phyloP scores from a whole-genome alignment of 2,797 vertebrate species.

The Aplochiton taeniatus region DNA sequence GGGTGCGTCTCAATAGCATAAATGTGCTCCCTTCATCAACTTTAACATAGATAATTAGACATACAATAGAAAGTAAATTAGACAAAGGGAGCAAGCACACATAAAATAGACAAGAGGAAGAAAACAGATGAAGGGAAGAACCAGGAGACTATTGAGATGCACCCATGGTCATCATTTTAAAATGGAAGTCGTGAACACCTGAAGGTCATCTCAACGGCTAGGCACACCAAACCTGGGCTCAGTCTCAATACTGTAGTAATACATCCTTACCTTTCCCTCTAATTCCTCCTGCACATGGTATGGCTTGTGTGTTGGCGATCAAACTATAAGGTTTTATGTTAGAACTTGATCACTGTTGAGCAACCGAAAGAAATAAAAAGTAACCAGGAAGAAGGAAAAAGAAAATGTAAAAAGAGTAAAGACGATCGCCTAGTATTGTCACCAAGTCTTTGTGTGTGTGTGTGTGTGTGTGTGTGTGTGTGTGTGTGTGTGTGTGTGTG shows the following conservation, averaged over 20 bases:
- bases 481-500: neutral
- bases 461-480: slow-evolving; percentile 7
- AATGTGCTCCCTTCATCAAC: neutral
- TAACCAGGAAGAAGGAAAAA: neutral
- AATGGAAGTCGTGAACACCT: neutral
- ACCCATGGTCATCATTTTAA: neutral
- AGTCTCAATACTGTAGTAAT: neutral
- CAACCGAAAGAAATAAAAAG: neutral
- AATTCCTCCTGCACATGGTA: neutral
- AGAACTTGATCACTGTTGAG: no score
- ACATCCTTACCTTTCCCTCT: neutral
- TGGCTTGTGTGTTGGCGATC: neutral
- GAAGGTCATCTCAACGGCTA: slow-evolving; percentile 4
- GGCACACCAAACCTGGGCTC: neutral
- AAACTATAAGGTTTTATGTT: neutral
- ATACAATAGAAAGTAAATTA: no score
- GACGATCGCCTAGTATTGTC: slow-evolving; percentile 18
- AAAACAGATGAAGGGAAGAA: neutral
- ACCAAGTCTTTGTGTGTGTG: slow-evolving; percentile 3
- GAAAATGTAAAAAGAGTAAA: neutral
- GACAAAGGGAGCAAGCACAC: no score
- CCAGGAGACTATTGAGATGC: neutral
- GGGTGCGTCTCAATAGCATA: neutral
- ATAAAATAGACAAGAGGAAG: neutral
- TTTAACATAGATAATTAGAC: no score